Conservation (phyloP, 2,113 vertebrate genomes). For the Chelonoidis abingdonii region DNA sequence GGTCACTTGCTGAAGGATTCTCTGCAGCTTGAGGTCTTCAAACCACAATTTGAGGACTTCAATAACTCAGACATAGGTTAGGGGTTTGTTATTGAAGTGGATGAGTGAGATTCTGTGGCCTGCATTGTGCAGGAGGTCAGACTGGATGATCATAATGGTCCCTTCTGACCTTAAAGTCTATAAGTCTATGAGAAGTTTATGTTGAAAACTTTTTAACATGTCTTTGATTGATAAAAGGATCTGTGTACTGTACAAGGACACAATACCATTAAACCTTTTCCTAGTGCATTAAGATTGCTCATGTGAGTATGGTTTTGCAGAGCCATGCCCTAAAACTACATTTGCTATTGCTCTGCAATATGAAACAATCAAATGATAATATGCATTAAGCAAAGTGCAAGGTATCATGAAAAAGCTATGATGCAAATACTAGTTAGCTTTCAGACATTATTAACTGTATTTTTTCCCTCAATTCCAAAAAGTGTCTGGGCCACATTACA, state of each 20-base stretch:
- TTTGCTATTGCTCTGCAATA: neutral
- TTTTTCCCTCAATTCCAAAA: neutral
- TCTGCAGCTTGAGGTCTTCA: too few species aligned
- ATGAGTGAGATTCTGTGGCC: too few species aligned
- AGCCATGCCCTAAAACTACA: neutral
- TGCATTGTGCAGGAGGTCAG: too few species aligned
- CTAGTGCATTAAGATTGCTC: neutral
- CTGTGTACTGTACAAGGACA: neutral
- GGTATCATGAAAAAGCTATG: neutral
- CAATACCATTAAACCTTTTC: neutral
- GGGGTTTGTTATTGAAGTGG: too few species aligned
- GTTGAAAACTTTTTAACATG: neutral
- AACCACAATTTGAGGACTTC: too few species aligned
- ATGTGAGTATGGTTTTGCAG: neutral
- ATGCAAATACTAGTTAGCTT: neutral
- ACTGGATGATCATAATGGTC: too few species aligned
- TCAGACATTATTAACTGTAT: neutral
- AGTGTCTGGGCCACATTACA: neutral
- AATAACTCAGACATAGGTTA: too few species aligned
- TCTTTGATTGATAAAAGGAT: neutral
- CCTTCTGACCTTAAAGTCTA: too few species aligned
- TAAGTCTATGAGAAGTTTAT: neutral
- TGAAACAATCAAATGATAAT: neutral
- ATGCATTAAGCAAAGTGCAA: neutral
- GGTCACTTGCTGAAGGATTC: too few species aligned